Base-by-base conservation (phyloP, 2,113 vertebrate genomes). In the Falco punctatus region DNA sequence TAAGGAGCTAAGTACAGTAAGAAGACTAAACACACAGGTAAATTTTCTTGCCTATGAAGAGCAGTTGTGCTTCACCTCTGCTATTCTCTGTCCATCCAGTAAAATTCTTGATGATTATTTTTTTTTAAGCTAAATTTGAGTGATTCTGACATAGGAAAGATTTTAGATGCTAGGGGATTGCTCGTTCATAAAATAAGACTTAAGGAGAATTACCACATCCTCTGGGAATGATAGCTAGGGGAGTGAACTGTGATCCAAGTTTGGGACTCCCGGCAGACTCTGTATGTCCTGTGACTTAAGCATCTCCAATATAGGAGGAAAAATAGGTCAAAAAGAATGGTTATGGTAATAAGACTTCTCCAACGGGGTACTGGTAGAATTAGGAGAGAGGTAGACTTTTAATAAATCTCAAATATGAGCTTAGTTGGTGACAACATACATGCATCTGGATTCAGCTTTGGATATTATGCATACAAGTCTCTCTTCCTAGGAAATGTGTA, bases 21-120 rank as follows among this genome's bases (percentile, higher is more conserved):
- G 66, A 86, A 40, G 30, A 59, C 7, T 26, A n/a, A 70, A 58
- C 23, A 11, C 13, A 32, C 13, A 42, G 40, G 48, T 35, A 28
- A 1, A 0, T 23, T 18, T 44, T 21, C 72, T 85, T 3, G 1
- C 13, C 7, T 67, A 0, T 62, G 57, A 32, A 59, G 20, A 67
- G 5, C 5, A 61, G 13, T 35, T 90, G 33, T 90, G 15, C 13
- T 59, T 83, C 16, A 55, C 11, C 21, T 81, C 32, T 86, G 10
- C 51, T 77, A 9, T 59, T 92, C 10, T 84, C 13, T 67, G 3
- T 71, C 17, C 15, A 10, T 27, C 58, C 32, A 48, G 18, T 48
- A 81, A 81, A 94, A 79, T 38, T 44, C 8, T 26, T 51, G 40
- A 19, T 28, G 12, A 0, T 8, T 15, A 22, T 35, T 71, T 38